phyloP scores from a whole-genome alignment of 2,797 vertebrate genomes.

The Tinamus major region DNA sequence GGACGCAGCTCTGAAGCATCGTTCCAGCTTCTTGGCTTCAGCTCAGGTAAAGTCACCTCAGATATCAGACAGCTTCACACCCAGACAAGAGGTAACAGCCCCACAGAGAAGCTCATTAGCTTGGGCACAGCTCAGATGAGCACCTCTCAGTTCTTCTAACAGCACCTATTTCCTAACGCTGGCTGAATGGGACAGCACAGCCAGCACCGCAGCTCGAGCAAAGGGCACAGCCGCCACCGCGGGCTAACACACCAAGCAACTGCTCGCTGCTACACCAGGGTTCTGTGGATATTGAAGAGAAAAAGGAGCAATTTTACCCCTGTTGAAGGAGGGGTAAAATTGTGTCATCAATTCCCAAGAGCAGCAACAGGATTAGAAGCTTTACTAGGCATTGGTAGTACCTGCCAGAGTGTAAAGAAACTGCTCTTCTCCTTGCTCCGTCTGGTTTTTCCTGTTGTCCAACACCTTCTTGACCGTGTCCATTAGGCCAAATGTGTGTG shows the following conservation, averaged over 20 bases:
- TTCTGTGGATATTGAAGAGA: not conserved
- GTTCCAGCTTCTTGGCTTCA: not conserved
- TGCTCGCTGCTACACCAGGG: not conserved
- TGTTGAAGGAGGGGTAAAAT: not conserved
- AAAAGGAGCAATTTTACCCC: not conserved
- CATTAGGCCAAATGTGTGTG: slow-evolving; percentile 92
- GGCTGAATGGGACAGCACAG: rapidly evolving
- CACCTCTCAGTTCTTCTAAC: not conserved
- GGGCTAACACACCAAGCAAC: rapidly evolving
- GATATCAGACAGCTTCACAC: not conserved
- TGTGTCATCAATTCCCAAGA: not conserved
- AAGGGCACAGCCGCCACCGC: not conserved
- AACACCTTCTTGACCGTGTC: slow-evolving; percentile 91
- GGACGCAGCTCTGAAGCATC: not conserved
- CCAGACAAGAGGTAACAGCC: not conserved
- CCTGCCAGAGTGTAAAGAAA: slow-evolving; percentile 84
- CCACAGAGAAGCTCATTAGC: not conserved
- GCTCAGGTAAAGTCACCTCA: not conserved
- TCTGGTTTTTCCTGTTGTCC: slow-evolving; percentile 86
- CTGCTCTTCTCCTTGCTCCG: slow-evolving; percentile 87
- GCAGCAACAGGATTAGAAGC: not conserved
- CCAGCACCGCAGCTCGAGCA: not conserved
- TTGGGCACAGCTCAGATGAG: rapidly evolving
- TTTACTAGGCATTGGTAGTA: slow-evolving; percentile 55
- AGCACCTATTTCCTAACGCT: not conserved